Evolutionary conservation across 2,888 invertebrate genomes (phyloP).

Genomic region (Chrysotoxum bicinctum): DNA sequence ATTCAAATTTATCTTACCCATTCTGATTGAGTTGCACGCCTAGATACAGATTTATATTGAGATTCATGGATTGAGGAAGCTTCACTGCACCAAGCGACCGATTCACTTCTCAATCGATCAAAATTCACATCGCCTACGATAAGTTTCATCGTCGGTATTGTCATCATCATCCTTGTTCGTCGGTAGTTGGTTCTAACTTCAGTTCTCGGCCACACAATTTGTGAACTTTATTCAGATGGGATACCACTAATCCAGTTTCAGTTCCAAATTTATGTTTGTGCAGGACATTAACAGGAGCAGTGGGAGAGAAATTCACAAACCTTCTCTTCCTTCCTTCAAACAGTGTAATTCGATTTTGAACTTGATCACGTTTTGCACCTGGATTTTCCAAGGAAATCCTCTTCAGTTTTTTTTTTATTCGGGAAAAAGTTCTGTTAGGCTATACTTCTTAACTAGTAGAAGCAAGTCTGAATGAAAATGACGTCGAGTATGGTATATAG

Average conservation of each 20-base stretch:
- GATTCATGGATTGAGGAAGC: background rate
- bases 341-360: constrained; percentile 64
- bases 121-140: constrained; percentile 58
- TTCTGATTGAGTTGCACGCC: background rate
- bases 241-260: constrained; percentile 70
- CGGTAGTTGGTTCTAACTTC: background rate
- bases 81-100: constrained; percentile 23
- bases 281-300: constrained; percentile 37
- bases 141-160: constrained; percentile 26
- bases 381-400: constrained; percentile 74
- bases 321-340: constrained; percentile 23
- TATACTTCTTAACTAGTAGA: background rate
- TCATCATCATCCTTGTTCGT: background rate
- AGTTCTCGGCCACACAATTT: constrained; percentile 50
- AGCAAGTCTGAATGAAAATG: constrained; percentile 53
- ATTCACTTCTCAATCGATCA: constrained; percentile 51
- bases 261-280: constrained; percentile 51
- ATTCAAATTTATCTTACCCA: constrained; percentile 28
- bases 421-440: too few species aligned
- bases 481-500: constrained; percentile 34
- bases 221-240: constrained; percentile 68
- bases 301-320: constrained; percentile 39
- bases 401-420: constrained; percentile 1
- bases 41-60: background rate
- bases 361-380: constrained; percentile 78